Base-by-base conservation (phyloP, 2,797 vertebrate genomes). In the Mormyrus hasselquistii region DNA sequence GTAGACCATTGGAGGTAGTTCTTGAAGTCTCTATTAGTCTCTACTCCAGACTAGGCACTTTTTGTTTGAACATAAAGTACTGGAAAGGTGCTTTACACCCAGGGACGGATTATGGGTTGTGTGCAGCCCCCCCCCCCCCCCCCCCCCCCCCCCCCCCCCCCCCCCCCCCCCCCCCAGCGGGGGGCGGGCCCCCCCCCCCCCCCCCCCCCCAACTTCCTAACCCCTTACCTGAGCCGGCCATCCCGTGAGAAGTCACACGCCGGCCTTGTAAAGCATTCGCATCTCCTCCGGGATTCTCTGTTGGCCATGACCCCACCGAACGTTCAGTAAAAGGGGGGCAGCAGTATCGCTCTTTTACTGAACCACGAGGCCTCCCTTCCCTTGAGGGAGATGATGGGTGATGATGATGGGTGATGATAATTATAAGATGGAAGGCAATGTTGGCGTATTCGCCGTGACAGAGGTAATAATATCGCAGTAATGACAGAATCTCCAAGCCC, bases 401-500 rank as follows among this genome's bases (percentile, higher is more conserved):
- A 29, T 29, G 16, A 83, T 83, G 79, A 86, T 55, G 49, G 84
- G 25, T 86, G 25, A 86, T 86, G 84, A 55, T 53, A 19, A 86
- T 86, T 16, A 47, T 7, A 57, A 38, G 16, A 55, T 53, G 6
- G 41, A 53, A 29, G 6, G 14, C 87, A 47, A 52, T 25, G 22
- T n/a, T 12, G 2, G 2, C 2, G 22, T 4, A 88, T 14, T 69
- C 2, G 6, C 87, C 7, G 2, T 50, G 52, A 29, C 65, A 34
- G 87, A 88, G 50, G 88, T 88, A 83, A 82, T 82, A 41, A 25
- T 69, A 12, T 19, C 12, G 7, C 50, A 79, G 73, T 88, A 10
- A 12, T 57, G 73, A 29, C 38, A 62, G 34, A 62, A 57, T 65
- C 38, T 47, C 38, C 16, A 8, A 38, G 38, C 34, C 86, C 86